Evolutionary conservation across 2,797 vertebrate genomes (phyloP).

Genomic region (Dendrocincla tyrannina): DNA sequence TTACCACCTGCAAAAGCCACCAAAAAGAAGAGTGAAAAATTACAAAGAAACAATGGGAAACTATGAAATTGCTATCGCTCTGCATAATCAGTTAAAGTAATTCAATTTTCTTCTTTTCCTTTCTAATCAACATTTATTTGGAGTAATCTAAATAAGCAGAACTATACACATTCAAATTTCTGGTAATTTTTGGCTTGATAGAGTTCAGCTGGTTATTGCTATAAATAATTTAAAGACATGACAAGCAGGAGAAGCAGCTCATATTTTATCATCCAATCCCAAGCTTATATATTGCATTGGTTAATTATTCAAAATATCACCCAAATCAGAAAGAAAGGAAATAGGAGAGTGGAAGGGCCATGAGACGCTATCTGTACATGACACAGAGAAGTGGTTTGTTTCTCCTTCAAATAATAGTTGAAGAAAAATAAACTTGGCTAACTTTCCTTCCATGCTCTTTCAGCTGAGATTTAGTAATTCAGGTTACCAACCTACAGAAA

Average conservation of each 20-base stretch:
- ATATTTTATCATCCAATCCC: background rate
- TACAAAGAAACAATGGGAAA: background rate
- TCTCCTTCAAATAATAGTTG: background rate
- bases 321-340: background rate
- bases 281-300: background rate
- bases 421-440: background rate
- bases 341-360: accelerated
- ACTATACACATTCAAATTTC: background rate
- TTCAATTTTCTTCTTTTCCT: background rate
- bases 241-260: background rate
- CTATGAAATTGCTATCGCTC: background rate
- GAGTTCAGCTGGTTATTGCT: constrained; percentile 15
- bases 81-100: constrained; percentile 18
- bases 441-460: background rate
- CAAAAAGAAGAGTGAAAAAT: background rate
- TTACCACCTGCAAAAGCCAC: background rate
- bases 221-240: constrained; percentile 22
- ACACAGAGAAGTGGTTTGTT: background rate
- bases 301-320: background rate
- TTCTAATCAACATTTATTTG: constrained; percentile 41
- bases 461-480: background rate
- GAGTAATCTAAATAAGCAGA: constrained; percentile 8
- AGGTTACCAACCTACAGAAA: background rate
- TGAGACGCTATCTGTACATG: background rate
- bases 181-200: constrained; percentile 17